Conservation (phyloP, 2,113 vertebrate species). For the Saimiri boliviensis region DNA sequence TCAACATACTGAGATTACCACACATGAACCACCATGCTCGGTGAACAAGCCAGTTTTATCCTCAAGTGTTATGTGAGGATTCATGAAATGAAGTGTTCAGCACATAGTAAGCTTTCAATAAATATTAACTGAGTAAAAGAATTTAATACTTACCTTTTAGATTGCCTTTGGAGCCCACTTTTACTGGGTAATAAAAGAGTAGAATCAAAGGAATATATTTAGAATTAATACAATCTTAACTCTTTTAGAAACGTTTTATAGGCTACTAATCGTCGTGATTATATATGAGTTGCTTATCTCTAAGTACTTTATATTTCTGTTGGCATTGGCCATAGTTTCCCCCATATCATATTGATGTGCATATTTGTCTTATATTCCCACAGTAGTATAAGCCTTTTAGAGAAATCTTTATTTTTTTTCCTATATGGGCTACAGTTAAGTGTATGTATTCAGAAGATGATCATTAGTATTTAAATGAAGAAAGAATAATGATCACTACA, state of each 20-base stretch:
- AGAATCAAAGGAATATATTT: neutral
- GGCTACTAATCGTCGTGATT: neutral
- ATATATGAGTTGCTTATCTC: neutral
- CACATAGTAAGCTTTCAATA: neutral
- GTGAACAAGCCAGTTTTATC: neutral
- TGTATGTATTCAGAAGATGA: neutral
- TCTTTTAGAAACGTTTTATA: neutral
- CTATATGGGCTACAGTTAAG: neutral
- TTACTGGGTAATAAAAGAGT: neutral
- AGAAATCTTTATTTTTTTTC: neutral
- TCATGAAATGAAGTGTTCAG: neutral
- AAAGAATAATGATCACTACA: neutral
- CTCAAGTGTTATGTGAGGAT: neutral
- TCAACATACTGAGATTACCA: no score
- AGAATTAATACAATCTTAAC: neutral
- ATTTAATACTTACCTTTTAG: constrained; percentile 18
- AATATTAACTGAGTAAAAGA: neutral
- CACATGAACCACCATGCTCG: no score
- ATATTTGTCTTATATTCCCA: neutral
- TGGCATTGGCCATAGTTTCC: neutral
- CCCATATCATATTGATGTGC: neutral
- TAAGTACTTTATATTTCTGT: neutral
- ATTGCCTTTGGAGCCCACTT: neutral
- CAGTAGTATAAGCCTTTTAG: neutral
- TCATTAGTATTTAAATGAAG: constrained; percentile 20